Percentiles rank a stretch among this genome's conserved stretches.
Conservation (phyloP, 1,140 invertebrate species). For the Trissolcus basalis region DNA sequence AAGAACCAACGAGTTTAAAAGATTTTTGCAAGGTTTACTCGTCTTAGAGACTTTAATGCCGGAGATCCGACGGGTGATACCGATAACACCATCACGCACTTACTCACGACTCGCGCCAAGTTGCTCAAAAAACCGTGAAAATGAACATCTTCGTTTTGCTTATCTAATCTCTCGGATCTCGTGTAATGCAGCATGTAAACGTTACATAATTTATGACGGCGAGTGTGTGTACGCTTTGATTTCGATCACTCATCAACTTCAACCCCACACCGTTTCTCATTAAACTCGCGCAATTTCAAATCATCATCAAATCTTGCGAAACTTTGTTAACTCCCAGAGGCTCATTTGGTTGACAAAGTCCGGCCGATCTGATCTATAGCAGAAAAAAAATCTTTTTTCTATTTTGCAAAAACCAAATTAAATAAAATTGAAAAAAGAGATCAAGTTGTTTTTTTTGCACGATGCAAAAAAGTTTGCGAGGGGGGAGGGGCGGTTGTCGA, state of each 20-base stretch:
- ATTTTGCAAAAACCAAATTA: too few species aligned
- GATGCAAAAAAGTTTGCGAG: background rate
- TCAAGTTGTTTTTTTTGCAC: too few species aligned
- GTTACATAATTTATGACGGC: conserved; percentile 30
- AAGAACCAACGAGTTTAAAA: background rate
- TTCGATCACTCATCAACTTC: too few species aligned
- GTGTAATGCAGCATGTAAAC: conserved; percentile 47
- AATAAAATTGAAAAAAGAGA: too few species aligned
- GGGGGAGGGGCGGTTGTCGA: background rate
- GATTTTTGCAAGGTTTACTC: conserved; percentile 16
- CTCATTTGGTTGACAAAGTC: too few species aligned
- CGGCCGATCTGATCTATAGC: too few species aligned
- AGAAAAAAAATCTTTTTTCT: too few species aligned
- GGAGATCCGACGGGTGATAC: conserved; percentile 69
- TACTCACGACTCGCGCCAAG: conserved; percentile 35
- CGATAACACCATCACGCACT: conserved; percentile 52
- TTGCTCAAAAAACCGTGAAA: conserved; percentile 56
- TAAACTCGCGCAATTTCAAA: too few species aligned
- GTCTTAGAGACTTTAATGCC: conserved; percentile 65
- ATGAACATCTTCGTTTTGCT: conserved; percentile 44
- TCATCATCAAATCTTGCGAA: too few species aligned
- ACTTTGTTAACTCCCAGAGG: too few species aligned
- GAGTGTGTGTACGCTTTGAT: conserved; percentile 1
- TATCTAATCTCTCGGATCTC: conserved; percentile 39
- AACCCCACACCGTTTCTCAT: too few species aligned